phyloP scores from a whole-genome alignment of 2,797 vertebrate genomes.

The Chelidonichthys spinosus region DNA sequence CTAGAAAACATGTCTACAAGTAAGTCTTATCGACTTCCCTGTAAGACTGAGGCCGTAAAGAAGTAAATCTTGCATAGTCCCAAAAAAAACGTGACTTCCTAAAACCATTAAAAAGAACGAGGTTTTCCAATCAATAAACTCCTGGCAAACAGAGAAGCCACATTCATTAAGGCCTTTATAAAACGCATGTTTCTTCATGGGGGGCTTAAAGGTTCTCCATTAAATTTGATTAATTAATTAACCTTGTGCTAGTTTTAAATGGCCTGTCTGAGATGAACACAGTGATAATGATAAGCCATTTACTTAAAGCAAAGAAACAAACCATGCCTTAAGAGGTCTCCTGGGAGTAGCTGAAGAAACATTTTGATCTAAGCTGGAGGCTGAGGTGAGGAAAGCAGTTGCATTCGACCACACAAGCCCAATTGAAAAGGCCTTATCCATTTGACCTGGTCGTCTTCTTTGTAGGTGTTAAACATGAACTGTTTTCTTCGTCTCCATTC shows the following conservation, averaged over 20 bases:
- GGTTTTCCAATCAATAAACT: constrained; percentile 74
- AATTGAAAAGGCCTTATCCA: neutral
- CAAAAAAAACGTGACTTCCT: constrained; percentile 31
- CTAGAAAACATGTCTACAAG: constrained; percentile 7
- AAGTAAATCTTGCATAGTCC: neutral
- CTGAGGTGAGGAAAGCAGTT: constrained; percentile 21
- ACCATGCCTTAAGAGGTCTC: constrained; percentile 54
- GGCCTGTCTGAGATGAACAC: constrained; percentile 65
- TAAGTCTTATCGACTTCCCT: neutral
- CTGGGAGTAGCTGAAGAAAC: constrained; percentile 52
- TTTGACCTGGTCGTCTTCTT: too few species aligned
- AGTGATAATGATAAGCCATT: constrained; percentile 64
- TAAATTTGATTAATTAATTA: constrained; percentile 79
- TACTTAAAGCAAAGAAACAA: constrained; percentile 62
- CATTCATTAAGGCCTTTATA: constrained; percentile 74
- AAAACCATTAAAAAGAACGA: constrained; percentile 62
- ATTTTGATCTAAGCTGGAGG: constrained; percentile 28
- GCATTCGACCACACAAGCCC: constrained; percentile 11
- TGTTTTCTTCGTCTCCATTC: too few species aligned
- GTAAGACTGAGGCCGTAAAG: neutral
- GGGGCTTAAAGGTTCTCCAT: constrained; percentile 69
- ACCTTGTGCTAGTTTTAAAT: constrained; percentile 70
- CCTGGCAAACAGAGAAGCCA: constrained; percentile 65
- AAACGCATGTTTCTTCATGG: constrained; percentile 72
- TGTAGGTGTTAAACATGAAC: too few species aligned